phyloP scores from a whole-genome alignment of 2,797 vertebrate genomes.

The Trachurus trachurus region DNA sequence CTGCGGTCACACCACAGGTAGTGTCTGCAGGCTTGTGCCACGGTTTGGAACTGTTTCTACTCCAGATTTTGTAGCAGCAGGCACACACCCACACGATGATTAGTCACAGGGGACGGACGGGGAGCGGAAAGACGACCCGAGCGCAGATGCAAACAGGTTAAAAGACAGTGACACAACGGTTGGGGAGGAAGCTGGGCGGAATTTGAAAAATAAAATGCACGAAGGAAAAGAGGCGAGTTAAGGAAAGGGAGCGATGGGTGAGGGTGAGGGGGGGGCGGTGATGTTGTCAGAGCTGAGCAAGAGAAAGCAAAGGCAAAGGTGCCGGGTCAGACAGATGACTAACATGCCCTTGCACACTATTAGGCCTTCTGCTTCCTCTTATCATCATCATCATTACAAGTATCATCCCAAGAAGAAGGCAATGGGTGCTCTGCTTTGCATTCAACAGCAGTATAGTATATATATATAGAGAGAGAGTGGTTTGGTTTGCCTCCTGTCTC shows the following conservation, averaged over 20 bases:
- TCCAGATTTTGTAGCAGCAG: conserved; percentile 66
- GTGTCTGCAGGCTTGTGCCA: conserved; percentile 17
- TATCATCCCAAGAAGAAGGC: conserved; percentile 19
- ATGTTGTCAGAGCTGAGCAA: neutral
- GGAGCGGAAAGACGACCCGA: conserved; percentile 26
- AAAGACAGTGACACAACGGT: conserved; percentile 30
- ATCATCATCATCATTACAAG: conserved; percentile 40
- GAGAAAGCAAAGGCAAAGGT: conserved; percentile 15
- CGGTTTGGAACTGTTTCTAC: conserved; percentile 18
- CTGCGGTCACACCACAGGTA: conserved; percentile 49
- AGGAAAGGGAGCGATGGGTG: neutral
- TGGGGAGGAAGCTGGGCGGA: conserved; percentile 5
- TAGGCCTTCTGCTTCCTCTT: conserved; percentile 23
- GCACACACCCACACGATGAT: conserved; percentile 59
- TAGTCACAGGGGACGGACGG: conserved; percentile 52
- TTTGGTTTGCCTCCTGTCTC: conserved; percentile 43
- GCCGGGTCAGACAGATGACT: conserved; percentile 35
- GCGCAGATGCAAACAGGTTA: conserved; percentile 52
- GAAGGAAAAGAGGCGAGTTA: conserved; percentile 8
- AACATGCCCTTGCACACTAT: conserved; percentile 12
- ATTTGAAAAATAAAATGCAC: conserved; percentile 2
- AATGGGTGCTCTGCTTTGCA: conserved; percentile 26
- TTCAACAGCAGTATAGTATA: conserved; percentile 24
- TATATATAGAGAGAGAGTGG: neutral
- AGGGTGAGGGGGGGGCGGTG: neutral